Evolutionary conservation across 2,797 vertebrate species (phyloP), one percentile per base, ranked within the genome.

Genomic region (Acanthornis magna): DNA sequence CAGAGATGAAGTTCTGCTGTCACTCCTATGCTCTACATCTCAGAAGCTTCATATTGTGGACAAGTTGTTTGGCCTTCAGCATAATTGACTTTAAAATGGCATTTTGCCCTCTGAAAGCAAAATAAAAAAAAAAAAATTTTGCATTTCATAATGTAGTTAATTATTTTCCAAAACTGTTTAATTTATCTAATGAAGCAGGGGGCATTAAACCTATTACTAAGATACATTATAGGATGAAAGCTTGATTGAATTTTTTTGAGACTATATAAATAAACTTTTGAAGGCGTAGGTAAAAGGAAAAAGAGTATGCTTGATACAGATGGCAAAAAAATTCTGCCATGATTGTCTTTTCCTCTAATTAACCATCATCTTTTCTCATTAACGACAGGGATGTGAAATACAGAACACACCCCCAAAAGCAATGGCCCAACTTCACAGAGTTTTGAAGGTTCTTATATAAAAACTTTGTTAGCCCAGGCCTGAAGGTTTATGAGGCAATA

Each of bases 1-100:
- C 23, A 68, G 68, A 82, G 71, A 76, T 20, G 6, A 71, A 55
- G 8, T 43, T 75, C 50, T 83, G 25, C 50, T 65, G 18, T 50
- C 53, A 26, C 5, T 79, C 53, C 38, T 22, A 16, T 4, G 5
- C 2, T 65, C 27, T 34, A 25, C 22, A 30, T 53, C 61, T 92
- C 87, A 85, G 38, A 93, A 78, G 17, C n/a, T 55, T 62, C 43
- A 22, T 57, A 43, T 13, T 88, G 66, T 58, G 40, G 74, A 93
- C 51, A 67, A 57, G n/a, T 36, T 91, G 26, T 50, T 75, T 72
- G 63, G 62, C 40, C 7, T 36, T 75, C 78, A 73, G 79, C 45
- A 66, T 51, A 81, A 86, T 4, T 85, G 78, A 80, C 48, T 88
- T 95, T 72, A 88, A 96, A 95, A 94, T 87, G 68, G 7, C 53